Evolutionary conservation across 53 echinoderm and acorn worm genomes (phyloP), one percentile per base, ranked within the genome.

Genomic region (Mesocentrotus franciscanus): DNA sequence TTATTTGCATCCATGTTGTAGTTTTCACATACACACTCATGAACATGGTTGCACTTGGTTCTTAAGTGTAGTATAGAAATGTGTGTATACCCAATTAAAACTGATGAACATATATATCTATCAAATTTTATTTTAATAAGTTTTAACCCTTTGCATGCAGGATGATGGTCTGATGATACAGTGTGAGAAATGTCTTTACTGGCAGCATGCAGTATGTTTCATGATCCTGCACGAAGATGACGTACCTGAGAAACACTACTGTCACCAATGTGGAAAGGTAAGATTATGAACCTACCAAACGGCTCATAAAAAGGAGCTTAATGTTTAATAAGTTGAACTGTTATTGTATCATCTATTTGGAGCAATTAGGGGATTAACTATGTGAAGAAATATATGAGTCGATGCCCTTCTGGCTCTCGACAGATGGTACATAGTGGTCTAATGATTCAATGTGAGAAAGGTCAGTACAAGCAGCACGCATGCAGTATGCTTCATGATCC

Each of bases 161-260:
- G 99, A 98, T 94, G 99, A 98, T 96, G 99, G 98, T 17, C 92
- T 98, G 90, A 98, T 98, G 99, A 98, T 98, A 18, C 92, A 95
- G 29, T 98, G 99, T 96, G 99, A 98, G 95, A 71, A 91, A 18
- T 98, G 97, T 61, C 93, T 91, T 24, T 79, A 61, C 93, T 98
- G 99, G 98, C 97, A 98, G 87, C 99, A 98, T 96, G 99, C 99
- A 83, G 95, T 98, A 26, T 98, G 99, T 90, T 98, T 97, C 95
- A 96, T 92, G 55, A 97, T 98, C 62, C 83, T 96, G 6, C 66
- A 94, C 18, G 99, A 98, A 90, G 93, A 95, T 24, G 96, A 98
- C 17, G 99, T 97, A 0, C 99, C 99, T 15, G 96, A 96, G 32
- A 96, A 95, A 34, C 99, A 98, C 84, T 68, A 96, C 91, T 98